Evolutionary conservation across 2,113 vertebrate species (phyloP), one percentile per base, ranked within the genome.

Genomic region (Hemibagrus wyckioides): DNA sequence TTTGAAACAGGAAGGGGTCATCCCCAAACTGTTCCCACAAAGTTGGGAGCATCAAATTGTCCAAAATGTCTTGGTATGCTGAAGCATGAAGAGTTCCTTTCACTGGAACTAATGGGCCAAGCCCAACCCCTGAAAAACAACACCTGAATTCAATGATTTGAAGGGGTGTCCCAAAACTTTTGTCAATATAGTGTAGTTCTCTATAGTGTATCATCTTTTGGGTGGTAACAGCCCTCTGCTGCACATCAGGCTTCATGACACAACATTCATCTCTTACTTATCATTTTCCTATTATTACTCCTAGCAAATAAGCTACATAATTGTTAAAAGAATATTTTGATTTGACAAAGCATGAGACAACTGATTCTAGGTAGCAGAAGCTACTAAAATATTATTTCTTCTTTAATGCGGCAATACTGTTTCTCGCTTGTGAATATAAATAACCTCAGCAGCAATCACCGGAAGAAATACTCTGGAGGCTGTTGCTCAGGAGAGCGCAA

Each of bases 371-470:
- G 41, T 59, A 84, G 30, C 41, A 63, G 44, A 84, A 81, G 65
- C 52, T 11, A 80, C 41, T 84, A 54, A n/a, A 86, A 39, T 79
- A 75, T 54, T 76, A 30, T 76, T 83, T 87, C 63, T 69, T 90
- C 90, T 91, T 88, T 56, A 90, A 88, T 86, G 21, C 30, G 56
- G 50, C 59, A 33, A 63, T 39, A 92, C 91, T 88, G 59, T 52
- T 80, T 90, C 87, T 75, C 89, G 85, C 87, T 90, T 89, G 88
- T 67, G 48, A 80, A 80, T 86, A 61, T 86, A 30, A 25, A 57
- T 89, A 87, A 85, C 33, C 0, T 0, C 23, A 85, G 15, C 85
- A 87, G 91, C 33, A 13, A 92, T 48, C 59, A 90, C 50, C 39
- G 21, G 57, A 82, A 89, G 71, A 86, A 86, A 89, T 87, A 73